Conservation (phyloP, 2,797 vertebrate species). For the Sebastes matsubarae region DNA sequence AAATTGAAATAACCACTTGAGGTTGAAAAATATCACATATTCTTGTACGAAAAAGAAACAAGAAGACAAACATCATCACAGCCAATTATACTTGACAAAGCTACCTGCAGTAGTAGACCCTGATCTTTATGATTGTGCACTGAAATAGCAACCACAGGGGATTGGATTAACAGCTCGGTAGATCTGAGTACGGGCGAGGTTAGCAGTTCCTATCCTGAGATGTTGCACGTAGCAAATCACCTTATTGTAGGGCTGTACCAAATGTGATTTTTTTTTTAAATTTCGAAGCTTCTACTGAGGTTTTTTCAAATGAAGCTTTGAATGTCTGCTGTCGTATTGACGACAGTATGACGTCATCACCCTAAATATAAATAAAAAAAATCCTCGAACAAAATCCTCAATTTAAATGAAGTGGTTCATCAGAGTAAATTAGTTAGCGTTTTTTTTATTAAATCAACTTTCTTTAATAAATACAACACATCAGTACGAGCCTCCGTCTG, state of each 20-base stretch:
- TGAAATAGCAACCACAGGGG: neutral
- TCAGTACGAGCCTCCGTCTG: too few species aligned
- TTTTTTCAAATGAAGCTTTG: too few species aligned
- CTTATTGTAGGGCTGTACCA: neutral
- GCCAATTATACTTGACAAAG: neutral
- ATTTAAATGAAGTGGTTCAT: too few species aligned
- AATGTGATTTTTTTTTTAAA: too few species aligned
- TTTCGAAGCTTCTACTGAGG: too few species aligned
- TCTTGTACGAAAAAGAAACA: neutral
- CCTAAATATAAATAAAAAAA: too few species aligned
- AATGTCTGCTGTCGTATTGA: too few species aligned
- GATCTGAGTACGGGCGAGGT: neutral
- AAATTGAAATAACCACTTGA: neutral
- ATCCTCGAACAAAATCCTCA: too few species aligned
- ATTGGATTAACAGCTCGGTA: neutral
- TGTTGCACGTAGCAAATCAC: neutral
- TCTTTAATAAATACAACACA: too few species aligned
- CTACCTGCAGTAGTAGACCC: neutral
- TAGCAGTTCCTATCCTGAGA: neutral
- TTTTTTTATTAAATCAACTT: too few species aligned
- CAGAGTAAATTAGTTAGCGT: too few species aligned
- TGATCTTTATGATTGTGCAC: neutral
- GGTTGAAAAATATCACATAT: neutral
- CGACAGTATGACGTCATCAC: too few species aligned
- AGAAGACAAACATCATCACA: neutral